Base-by-base conservation (phyloP, 2,888 invertebrate species). In the Nezara viridula region DNA sequence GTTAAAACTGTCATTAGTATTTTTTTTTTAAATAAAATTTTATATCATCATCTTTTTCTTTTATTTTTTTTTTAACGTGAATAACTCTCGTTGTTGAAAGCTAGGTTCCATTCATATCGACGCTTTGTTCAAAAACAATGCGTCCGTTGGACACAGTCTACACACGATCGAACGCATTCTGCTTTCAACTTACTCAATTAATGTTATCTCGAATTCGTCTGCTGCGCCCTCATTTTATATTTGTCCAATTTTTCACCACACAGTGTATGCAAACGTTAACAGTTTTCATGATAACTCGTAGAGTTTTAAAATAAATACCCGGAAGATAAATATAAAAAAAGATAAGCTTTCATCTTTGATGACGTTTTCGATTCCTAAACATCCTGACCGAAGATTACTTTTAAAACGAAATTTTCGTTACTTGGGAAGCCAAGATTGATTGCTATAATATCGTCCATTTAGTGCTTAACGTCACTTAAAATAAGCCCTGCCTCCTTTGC, bases 81-180 rank as follows among this genome's bases (percentile, higher is more conserved):
- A 66, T 66, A 66, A 32, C 32, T 66, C 32, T 66, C 66, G 19
- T 66, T 66, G 66, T 66, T 66, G 66, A 66, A 66, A 66, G 32
- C 2, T 66, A 16, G 27, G 19, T 37, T 37, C 32, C 66, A 66
- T 66, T 66, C 32, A 66, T 14, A 32, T 66, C 66, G 66, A 6
- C 16, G 66, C 66, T 66, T 66, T 66, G 66, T 66, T 32, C 19
- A 32, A 32, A 0, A 66, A 66, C 66, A 66, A 66, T 14, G 66
- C 16, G 19, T 19, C 32, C 32, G 32, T 66, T 32, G 66, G 66
- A 66, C 66, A 66, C 32, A 32, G 66, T 60, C 60, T 60, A 60
- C 5, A 66, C 66, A 66, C 66, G 32, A 66, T 66, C 66, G 32
- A 66, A 66, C 32, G 66, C 66, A 66, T 66, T 66, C 66, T 66